Conservation (phyloP, 2,797 vertebrate genomes). For the Somateria mollissima region DNA sequence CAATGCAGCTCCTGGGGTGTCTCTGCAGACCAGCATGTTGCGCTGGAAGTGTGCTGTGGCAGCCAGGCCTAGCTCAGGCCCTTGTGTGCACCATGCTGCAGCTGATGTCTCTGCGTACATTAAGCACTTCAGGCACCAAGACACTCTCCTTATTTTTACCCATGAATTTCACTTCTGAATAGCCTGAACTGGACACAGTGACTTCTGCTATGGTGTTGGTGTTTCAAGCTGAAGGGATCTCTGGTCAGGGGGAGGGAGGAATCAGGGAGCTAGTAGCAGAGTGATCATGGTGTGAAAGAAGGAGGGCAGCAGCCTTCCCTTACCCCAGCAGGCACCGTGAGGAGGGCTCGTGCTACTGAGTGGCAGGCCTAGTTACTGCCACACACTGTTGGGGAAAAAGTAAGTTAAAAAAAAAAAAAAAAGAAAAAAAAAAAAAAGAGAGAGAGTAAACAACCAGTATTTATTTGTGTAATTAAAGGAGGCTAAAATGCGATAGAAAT, state of each 20-base stretch:
- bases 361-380: not conserved
- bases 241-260: not conserved
- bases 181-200: not conserved
- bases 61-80: not conserved
- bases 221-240: not conserved
- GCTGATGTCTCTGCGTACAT: rapidly evolving
- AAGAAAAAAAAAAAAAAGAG: not conserved
- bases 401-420: not conserved
- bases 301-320: not conserved
- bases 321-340: rapidly evolving
- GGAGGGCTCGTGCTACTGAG: not conserved
- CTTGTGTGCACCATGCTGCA: rapidly evolving
- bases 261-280: not conserved
- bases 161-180: not conserved
- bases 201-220: not conserved
- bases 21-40: not conserved
- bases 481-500: slow-evolving; percentile 40
- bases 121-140: rapidly evolving
- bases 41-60: not conserved
- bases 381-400: not conserved
- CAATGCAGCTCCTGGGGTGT: not conserved
- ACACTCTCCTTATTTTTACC: not conserved
- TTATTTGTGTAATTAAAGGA: slow-evolving; percentile 61
- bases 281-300: rapidly evolving
- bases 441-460: slow-evolving; percentile 32